These are phyloP conservation scores for Hypothenemus hampei DNA, from an alignment of 1,140 invertebrate genomes.

Conservation along the genomic window DNA sequence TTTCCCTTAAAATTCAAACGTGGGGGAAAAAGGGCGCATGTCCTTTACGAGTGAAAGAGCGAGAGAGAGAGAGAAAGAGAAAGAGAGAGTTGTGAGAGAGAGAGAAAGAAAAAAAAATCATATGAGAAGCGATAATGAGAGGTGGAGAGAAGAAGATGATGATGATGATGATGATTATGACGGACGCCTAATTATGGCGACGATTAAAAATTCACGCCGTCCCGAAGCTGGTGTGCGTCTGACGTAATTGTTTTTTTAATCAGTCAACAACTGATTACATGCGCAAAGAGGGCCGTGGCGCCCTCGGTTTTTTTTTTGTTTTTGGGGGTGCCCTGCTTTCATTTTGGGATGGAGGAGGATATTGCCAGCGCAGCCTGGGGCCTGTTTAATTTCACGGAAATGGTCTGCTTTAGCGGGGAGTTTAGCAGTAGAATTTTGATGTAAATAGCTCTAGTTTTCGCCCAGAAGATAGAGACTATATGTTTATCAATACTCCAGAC, in stretches of 20 bases:
- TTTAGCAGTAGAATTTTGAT: no score
- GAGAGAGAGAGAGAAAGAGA: background rate
- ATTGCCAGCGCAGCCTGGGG: background rate
- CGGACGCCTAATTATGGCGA: constrained; percentile 21
- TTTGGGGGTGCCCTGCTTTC: constrained; percentile 3
- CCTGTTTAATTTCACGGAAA: constrained; percentile 14
- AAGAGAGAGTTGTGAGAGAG: background rate
- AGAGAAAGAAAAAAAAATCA: background rate
- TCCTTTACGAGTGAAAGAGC: constrained; percentile 4
- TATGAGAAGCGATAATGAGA: constrained; percentile 6
- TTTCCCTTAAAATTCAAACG: no score
- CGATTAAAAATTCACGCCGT: constrained; percentile 28
- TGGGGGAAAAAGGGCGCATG: constrained; percentile 22
- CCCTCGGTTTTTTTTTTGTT: no score
- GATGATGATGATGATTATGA: constrained; percentile 25
- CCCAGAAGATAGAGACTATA: no score
- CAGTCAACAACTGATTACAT: constrained; percentile 28
- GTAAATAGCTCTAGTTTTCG: no score
- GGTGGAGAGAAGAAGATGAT: constrained; percentile 28
- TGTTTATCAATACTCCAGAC: no score
- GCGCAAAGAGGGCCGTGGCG: constrained; percentile 17
- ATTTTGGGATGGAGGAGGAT: background rate
- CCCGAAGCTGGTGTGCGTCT: constrained; percentile 12
- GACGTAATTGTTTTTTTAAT: constrained; percentile 29
- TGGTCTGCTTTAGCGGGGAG: no score